Base-by-base conservation (phyloP, 1,140 invertebrate species). In the Heliothis virescens region DNA sequence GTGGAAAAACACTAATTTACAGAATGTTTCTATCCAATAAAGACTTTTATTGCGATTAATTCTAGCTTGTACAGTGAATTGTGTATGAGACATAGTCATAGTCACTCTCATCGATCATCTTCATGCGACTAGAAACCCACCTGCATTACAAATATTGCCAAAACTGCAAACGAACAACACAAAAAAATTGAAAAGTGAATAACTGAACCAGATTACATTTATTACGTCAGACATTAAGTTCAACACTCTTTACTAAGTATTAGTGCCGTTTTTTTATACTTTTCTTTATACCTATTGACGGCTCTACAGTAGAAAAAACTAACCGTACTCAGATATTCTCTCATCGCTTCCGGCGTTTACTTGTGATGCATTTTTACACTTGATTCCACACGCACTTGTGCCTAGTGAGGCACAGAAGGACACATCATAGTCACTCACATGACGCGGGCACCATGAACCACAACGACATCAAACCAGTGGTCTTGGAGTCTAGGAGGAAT, bases 341-440 rank as follows among this genome's bases (percentile, higher is more conserved):
- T 98, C 98, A 79, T 99, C 95, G 99, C 98, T 9, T 99, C 98
- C 7, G 99, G 99, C 65, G 99, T 79, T 95, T 99, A 12, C 95
- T 99, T 1, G 99, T 10, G 99, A 99, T 96, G 98, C 99, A 5
- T 99, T 99, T 95, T 95, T 99, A 2, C 99, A 99, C 95, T 95
- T 99, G 29, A 99, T 99, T 90, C 99, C 99, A 50, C 99, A 99
- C 95, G 98, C 99, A 16, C 95, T 99, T 1, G 95, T 96, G 53
- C 89, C 90, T 34, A 90, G 92, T 48, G 90, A 82, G 94, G 95
- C 62, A 92, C 94, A 34, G 92, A 95, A 86, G 95, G 92, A 9
- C 96, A 97, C 95, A 97, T 77, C 96, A 97, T 88, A 91, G 89
- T 73, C 95, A 97, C 85, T 92, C 90, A 50, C 92, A 96, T 81